These are phyloP conservation scores for Anagrus nilaparvatae DNA, from an alignment of 1,140 invertebrate genomes.

Conservation along the genomic window DNA sequence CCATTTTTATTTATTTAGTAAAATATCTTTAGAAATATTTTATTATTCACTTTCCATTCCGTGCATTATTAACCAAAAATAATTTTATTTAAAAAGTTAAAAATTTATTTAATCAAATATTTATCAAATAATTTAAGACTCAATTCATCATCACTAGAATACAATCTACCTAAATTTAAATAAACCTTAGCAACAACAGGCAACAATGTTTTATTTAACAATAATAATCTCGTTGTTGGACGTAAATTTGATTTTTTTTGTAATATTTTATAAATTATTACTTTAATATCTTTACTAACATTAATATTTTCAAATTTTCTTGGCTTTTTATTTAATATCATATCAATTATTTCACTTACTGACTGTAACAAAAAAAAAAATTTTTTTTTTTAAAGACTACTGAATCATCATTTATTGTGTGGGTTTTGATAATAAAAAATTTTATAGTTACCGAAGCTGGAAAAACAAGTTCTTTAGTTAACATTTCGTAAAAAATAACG, in stretches of 20 bases:
- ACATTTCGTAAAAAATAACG: conserved; percentile 70
- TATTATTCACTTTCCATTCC: too few relatives aligned
- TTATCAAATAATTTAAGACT: too few relatives aligned
- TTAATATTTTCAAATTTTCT: conserved; percentile 16
- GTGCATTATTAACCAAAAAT: too few relatives aligned
- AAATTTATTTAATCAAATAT: too few relatives aligned
- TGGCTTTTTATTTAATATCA: conserved; percentile 22
- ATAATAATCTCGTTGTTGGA: conserved; percentile 26
- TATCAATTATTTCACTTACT: conserved; percentile 22
- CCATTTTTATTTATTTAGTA: too few relatives aligned
- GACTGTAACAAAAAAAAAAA: conserved; percentile 18
- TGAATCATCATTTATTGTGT: too few relatives aligned
- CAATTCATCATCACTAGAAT: too few relatives aligned
- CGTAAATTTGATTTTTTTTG: conserved; percentile 24
- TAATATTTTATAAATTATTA: conserved; percentile 32
- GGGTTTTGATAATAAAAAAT: too few relatives aligned
- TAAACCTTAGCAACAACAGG: conserved; percentile 24
- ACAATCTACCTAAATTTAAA: conserved; percentile 33
- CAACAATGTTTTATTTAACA: conserved; percentile 29
- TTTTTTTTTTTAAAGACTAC: too few relatives aligned
- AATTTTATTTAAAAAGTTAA: too few relatives aligned
- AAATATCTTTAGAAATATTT: too few relatives aligned
- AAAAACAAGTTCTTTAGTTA: conserved; percentile 51
- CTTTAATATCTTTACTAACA: conserved; percentile 18
- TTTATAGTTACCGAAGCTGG: conserved; percentile 43